These are phyloP conservation scores for Hanleya hanleyi DNA, from an alignment of 2,888 invertebrate genomes.

Conservation along the genomic window DNA sequence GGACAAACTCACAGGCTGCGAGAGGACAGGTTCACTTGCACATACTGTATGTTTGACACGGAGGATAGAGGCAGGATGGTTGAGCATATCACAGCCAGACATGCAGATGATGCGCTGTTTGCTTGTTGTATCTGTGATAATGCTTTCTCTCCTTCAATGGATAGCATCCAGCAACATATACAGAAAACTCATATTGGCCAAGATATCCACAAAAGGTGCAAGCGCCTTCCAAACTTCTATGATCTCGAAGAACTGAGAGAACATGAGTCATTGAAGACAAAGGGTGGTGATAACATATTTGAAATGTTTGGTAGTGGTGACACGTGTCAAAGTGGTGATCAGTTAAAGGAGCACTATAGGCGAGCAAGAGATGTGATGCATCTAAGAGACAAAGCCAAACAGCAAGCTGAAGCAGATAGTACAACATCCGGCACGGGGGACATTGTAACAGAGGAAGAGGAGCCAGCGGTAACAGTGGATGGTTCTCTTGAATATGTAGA, in stretches of 20 bases:
- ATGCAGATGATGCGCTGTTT: conserved; percentile 7
- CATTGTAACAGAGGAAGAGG: too few relatives aligned
- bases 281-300: conserved; percentile 4
- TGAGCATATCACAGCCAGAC: not conserved
- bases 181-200: not conserved
- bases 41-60: not conserved
- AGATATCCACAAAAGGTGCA: not conserved
- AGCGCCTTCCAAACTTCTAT: conserved; percentile 7
- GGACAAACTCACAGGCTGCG: not conserved
- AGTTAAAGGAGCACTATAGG: not conserved
- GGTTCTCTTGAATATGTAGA: not conserved
- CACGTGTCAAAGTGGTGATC: not conserved
- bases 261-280: not conserved
- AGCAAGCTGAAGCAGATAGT: conserved; percentile 10
- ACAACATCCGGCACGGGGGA: not conserved
- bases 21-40: not conserved
- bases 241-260: not conserved
- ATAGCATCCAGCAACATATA: not conserved
- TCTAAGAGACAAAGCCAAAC: not conserved
- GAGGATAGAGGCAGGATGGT: not conserved
- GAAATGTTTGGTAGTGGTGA: not conserved
- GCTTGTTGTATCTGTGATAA: conserved; percentile 7
- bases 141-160: not conserved
- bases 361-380: conserved; percentile 2
- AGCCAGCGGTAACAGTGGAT: too few relatives aligned